Base-by-base conservation (phyloP, 2,888 invertebrate genomes). In the Ichneumoninae sp. region DNA sequence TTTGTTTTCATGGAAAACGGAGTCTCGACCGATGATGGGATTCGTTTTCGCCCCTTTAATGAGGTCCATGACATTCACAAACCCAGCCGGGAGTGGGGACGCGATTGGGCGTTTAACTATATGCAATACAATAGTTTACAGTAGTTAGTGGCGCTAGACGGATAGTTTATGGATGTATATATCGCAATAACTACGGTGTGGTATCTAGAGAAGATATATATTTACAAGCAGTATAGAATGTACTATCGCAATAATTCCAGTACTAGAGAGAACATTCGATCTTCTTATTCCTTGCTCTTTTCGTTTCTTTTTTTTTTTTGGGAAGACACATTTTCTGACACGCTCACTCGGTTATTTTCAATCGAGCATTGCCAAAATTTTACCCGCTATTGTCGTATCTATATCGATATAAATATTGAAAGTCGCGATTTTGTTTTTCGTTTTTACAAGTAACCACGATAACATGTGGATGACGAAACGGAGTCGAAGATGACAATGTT, bases 271-370 rank as follows among this genome's bases (percentile, higher is more conserved):
- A 88, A 87, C 85, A 81, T 87, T 89, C 85, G 83, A 83, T 91
- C 92, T 93, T 71, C 44, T 47, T 5, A 36, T 19, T 47, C 47
- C 30, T 54, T 65, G 50, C 30, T 80, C 73, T 33, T 74, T 60
- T 70, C 19, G 16, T 54, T 33, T 10, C 1, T 66, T 30, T 68
- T 73, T 70, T 71, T 95, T 94, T 95, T 95, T 95, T 95, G 96
- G 95, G 95, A 96, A 96, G 96, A 96, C 97, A 97, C 97, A 97
- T 97, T 97, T 97, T 97, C 97, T 97, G 97, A 96, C 90, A 77
- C 83, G 76, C 75, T 63, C 65, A 57, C 16, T 30, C 75, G 60
- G 66, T 63, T 66, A 50, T 71, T 52, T 44, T 57, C 44, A 66
- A 33, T 74, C 75, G 33, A 52, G 36, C 69, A 65, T 36, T 63